phyloP scores from a whole-genome alignment of 2,797 vertebrate genomes.

The Karalla daura region DNA sequence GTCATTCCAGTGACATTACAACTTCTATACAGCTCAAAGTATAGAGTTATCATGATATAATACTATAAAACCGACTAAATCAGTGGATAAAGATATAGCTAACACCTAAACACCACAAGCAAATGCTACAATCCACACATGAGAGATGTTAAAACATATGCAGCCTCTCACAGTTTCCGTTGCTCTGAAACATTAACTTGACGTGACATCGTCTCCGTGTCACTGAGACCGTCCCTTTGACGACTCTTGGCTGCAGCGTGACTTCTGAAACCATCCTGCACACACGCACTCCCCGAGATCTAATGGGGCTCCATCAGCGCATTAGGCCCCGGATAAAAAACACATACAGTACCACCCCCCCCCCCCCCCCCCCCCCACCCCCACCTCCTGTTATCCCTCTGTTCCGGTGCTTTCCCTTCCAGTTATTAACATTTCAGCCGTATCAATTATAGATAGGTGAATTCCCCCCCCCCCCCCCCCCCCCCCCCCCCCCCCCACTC shows the following conservation, averaged over 20 bases:
- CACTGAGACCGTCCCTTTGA: not conserved
- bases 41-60: too few species aligned
- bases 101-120: too few species aligned
- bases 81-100: too few species aligned
- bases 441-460: slow-evolving; percentile 79
- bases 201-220: not conserved
- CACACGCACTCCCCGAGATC: slow-evolving; percentile 5
- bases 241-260: not conserved
- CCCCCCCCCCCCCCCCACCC: not conserved
- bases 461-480: too few species aligned
- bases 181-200: not conserved
- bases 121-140: too few species aligned
- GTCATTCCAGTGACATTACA: too few species aligned
- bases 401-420: slow-evolving; percentile 48
- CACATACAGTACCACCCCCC: not conserved
- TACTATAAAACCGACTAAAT: too few species aligned
- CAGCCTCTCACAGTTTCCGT: not conserved
- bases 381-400: slow-evolving; percentile 9
- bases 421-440: slow-evolving; percentile 77
- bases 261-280: slow-evolving; percentile 6
- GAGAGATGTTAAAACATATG: slow-evolving; percentile 3
- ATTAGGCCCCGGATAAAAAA: slow-evolving; percentile 7
- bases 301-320: slow-evolving; percentile 1
- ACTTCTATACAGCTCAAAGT: too few species aligned
- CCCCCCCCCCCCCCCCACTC: too few species aligned